Percentiles rank a stretch among this genome's conserved stretches.
These are phyloP conservation scores for Rhadina sibilatrix DNA, from an alignment of 2,113 vertebrate species.

Conservation along the genomic window DNA sequence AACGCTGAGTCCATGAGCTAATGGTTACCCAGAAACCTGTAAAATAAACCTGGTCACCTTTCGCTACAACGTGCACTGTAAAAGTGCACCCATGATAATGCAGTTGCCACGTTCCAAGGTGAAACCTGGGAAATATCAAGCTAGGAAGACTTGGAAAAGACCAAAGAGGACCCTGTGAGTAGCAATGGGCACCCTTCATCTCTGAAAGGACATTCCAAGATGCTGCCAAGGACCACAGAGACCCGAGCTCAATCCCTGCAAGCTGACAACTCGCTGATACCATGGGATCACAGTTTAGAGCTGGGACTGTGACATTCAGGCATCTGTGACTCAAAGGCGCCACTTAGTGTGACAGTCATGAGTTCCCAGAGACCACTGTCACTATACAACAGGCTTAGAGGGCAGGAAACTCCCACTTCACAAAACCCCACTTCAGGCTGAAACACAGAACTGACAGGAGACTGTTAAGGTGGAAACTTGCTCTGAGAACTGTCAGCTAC, in stretches of 20 bases:
- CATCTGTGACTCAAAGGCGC: background rate
- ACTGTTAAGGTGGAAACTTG: background rate
- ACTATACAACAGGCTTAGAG: background rate
- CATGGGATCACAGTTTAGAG: background rate
- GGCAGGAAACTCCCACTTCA: background rate
- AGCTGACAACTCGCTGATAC: background rate
- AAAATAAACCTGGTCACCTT: background rate
- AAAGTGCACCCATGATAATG: background rate
- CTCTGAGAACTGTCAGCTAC: background rate
- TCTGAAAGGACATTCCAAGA: background rate
- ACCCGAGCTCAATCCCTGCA: background rate
- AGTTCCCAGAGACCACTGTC: background rate
- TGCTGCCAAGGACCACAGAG: background rate
- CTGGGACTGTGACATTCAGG: background rate
- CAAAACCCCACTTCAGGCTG: background rate
- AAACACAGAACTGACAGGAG: background rate
- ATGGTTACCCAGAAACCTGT: background rate
- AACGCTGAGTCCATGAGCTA: background rate
- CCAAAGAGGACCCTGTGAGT: background rate
- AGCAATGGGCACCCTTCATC: background rate
- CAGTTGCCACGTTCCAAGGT: background rate
- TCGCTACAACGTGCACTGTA: accelerated
- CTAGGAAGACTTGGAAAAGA: background rate
- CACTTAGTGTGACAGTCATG: accelerated
- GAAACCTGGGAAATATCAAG: background rate